Evolutionary conservation across 2,888 invertebrate genomes (phyloP), one percentile per base, ranked within the genome.

Genomic region (Pachydiplax longipennis): DNA sequence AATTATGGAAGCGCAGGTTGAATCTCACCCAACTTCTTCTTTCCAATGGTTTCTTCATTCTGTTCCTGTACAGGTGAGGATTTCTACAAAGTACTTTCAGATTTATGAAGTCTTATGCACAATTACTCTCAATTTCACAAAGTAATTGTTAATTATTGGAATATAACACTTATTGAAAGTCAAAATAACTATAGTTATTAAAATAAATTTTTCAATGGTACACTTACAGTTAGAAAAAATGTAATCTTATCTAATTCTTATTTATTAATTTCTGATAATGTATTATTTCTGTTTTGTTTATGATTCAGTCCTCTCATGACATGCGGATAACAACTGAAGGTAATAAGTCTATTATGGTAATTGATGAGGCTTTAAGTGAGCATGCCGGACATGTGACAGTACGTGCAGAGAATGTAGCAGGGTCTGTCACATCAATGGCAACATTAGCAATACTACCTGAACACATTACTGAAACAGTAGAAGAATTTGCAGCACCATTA

Each of bases 31-130:
- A 6, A 95, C 95, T 90, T 97, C 97, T 81, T 97, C 97, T 2
- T 98, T 98, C 95, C 97, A 97, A 93, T 98, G 98, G 98, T 98
- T 96, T 94, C 95, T 97, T 92, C 96, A 97, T 92, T 96, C 96
- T 80, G 95, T 95, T 92, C 97, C 97, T 81, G 95, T 98, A 81
- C 95, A 96, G 93, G 94, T 94, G 93, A 92, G 90, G 12, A 25
- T 44, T 44, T 44, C 44, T 44, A 44, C 10, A 44, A 44, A 44
- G 44, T 44, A 44, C 44, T 8, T 44, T 8, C 44, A 10, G 44
- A 10, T 8, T 44, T 10, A 8, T 44, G 44, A 44, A 44, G 44
- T 10, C 8, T 44, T 44, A 44, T 44, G 44, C 44, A 44, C 44
- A 8, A 44, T 44, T 10, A 44, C 44, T 53, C 53, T 53, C 53